Evolutionary conservation across 2,888 invertebrate genomes (phyloP).

Genomic region (Diadromus collaris): DNA sequence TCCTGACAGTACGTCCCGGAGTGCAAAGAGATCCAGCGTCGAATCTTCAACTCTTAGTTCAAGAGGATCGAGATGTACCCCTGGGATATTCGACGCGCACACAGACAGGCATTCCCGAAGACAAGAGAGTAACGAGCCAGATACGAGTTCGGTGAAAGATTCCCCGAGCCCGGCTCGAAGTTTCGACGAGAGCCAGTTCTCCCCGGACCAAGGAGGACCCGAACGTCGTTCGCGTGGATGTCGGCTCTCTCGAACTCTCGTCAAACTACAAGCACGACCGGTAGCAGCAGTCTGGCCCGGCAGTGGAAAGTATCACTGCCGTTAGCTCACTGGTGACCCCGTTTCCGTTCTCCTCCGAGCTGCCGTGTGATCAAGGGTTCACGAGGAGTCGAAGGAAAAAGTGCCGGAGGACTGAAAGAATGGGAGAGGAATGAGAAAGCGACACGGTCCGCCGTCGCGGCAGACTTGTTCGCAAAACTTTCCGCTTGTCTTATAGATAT

Average conservation of each 20-base stretch:
- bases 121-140: slow-evolving; percentile 12
- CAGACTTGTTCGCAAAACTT: slow-evolving; percentile 41
- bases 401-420: slow-evolving; percentile 30
- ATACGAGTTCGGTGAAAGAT: slow-evolving; percentile 56
- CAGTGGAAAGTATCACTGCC: slow-evolving; percentile 8
- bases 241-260: slow-evolving; percentile 55
- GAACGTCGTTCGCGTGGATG: slow-evolving; percentile 30
- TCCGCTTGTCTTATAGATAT: slow-evolving; percentile 47
- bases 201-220: slow-evolving; percentile 38
- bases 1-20: neutral
- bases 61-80: slow-evolving; percentile 30
- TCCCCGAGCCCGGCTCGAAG: slow-evolving; percentile 55
- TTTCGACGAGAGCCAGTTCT: slow-evolving; percentile 47
- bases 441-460: slow-evolving; percentile 29
- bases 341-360: slow-evolving; percentile 41
- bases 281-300: slow-evolving; percentile 7
- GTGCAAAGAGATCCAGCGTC: neutral
- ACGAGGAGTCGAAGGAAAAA: slow-evolving; percentile 14
- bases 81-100: slow-evolving; percentile 20
- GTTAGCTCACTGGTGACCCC: slow-evolving; percentile 46
- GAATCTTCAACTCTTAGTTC: slow-evolving; percentile 26
- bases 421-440: slow-evolving; percentile 23
- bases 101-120: neutral
- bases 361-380: slow-evolving; percentile 34
- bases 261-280: slow-evolving; percentile 53